Evolutionary conservation across 2,888 invertebrate species (phyloP), one percentile per base, ranked within the genome.

Genomic region (Brenthis hecate): DNA sequence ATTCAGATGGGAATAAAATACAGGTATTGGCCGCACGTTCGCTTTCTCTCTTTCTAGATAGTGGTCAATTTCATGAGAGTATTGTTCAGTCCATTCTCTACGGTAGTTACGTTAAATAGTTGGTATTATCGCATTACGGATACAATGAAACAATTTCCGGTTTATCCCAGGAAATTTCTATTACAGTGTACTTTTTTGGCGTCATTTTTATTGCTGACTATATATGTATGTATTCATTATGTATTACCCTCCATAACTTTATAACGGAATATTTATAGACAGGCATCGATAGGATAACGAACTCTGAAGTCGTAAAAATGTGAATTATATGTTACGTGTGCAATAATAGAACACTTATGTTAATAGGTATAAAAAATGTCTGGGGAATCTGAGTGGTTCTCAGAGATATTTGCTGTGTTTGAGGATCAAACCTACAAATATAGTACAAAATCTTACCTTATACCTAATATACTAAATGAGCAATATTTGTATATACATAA

Each of bases 151-250:
- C 14, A 56, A 60, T 64, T 51, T 70, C 70, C 70, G 57, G 67
- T 60, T 48, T 56, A 56, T 64, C 56, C 63, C 67, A 64, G 70
- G 70, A 70, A 51, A 58, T 61, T 23, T 58, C 23, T 54, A 60
- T 56, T 64, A 28, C 57, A 13, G 28, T 36, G 14, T 43, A 28
- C 68, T 63, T 64, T 64, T 70, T 61, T 56, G 51, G 67, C 43
- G 53, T 32, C 43, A 6, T 56, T 65, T 70, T 67, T 64, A 68
- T 68, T 60, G 63, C 63, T 47, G 14, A 28, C 8, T 53, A 43
- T 63, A 62, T 36, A 8, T 43, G 2, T 43, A 43, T 63, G 53
- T 63, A 63, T 56, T 67, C 48, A 56, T 62, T 51, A 63, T 36
- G 36, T 56, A 62, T 36, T 48, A 60, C 60, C 66, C 60, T 54